Base-by-base conservation (phyloP, 1,140 invertebrate species). In the Papilio dardanus region DNA sequence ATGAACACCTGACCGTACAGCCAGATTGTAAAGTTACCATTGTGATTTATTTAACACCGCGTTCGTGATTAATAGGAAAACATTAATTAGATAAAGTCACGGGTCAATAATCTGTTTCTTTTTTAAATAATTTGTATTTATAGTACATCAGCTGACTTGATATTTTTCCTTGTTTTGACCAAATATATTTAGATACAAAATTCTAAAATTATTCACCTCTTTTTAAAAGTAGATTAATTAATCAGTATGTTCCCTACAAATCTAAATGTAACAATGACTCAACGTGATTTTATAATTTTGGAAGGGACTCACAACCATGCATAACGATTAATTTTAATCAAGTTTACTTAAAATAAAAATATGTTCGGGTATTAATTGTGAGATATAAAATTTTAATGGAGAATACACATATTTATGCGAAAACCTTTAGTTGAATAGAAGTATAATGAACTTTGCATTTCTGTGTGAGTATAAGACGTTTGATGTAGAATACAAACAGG, bases 101-200 rank as follows among this genome's bases (percentile, higher is more conserved):
- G 82, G 90, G 88, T 89, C 88, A 90, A 92, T 75, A 83, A 74
- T 83, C 87, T 88, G 66, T 86, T 89, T 86, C 87, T 88, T 83
- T 33, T 62, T 35, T 19, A 35, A 67, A 67, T 14, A 67, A 67
- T 35, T 31, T 33, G 19, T 33, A 16, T 65, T 66, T 21, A 33
- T 67, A 35, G 54, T 28, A 62, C 54, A 62, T 6, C 54, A 62
- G 24, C 24, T 62, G 24, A 30, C 24, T 14, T 5, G 2, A 28
- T 4, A 14, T 28, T 10, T 46, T 46, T 30, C 12, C 8, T n/a
- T n/a, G n/a, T 10, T 28, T 16, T 2, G 7, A 6, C n/a, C 16
- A 1, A 46, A 19, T 46, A n/a, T 46, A 6, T 46, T 3, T 40
- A 12, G 10, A 40, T 40, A 14, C 3, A 14, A 40, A 42, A 12